phyloP scores from a whole-genome alignment of 2,797 vertebrate genomes.

The Phataginus tetradactyla region DNA sequence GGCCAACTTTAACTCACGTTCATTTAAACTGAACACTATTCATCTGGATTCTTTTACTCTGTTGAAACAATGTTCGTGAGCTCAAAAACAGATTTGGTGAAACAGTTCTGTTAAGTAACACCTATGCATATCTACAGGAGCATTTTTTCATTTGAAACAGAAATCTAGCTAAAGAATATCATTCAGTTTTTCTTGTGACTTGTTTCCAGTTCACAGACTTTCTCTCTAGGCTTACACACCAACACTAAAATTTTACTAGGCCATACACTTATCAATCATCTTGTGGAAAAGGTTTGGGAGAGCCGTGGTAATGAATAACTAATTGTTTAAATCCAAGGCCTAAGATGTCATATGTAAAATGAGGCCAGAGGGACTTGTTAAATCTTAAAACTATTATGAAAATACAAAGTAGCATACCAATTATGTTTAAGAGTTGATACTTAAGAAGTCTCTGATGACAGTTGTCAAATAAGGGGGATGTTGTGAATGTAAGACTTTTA shows the following conservation, averaged over 20 bases:
- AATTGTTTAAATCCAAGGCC: background rate
- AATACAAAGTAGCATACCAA: background rate
- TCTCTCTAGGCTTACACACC: background rate
- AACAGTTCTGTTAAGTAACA: background rate
- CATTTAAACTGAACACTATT: background rate
- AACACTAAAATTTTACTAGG: background rate
- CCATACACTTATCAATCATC: background rate
- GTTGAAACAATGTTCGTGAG: background rate
- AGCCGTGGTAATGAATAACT: background rate
- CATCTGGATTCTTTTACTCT: background rate
- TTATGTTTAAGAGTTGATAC: background rate
- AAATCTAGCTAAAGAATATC: background rate
- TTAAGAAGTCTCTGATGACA: conserved; percentile 20
- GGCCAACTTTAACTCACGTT: background rate
- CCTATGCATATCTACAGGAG: background rate
- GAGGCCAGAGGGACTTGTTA: conserved; percentile 7
- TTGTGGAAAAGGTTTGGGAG: background rate
- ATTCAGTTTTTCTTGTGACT: background rate
- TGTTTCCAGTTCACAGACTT: background rate
- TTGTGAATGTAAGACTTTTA: background rate
- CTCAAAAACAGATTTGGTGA: background rate
- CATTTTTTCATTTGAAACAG: background rate
- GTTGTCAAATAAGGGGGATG: conserved; percentile 11
- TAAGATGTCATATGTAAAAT: background rate
- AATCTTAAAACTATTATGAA: conserved; percentile 26